Evolutionary conservation across 2,888 invertebrate species (phyloP).

Genomic region (Metellina segmentata): DNA sequence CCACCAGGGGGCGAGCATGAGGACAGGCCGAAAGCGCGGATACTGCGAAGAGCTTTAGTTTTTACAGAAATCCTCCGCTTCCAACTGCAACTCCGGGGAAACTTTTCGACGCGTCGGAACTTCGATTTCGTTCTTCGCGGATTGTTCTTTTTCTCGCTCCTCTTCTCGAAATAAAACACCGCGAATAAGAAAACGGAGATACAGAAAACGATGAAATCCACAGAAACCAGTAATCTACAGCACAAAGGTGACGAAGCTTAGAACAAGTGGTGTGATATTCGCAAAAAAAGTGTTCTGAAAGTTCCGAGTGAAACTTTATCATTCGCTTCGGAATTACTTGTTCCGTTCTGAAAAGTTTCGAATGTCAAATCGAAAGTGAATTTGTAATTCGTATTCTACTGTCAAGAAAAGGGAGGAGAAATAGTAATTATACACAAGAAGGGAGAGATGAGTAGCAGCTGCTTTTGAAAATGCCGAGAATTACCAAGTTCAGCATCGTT

Average conservation of each 20-base stretch:
- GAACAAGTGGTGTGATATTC: background rate
- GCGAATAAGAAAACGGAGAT: background rate
- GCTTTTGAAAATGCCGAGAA: constrained; percentile 41
- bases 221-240: background rate
- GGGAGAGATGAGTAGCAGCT: constrained; percentile 32
- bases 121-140: constrained; percentile 3
- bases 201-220: background rate
- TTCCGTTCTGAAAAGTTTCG: background rate
- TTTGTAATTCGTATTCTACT: background rate
- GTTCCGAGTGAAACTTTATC: background rate
- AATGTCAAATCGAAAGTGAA: background rate
- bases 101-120: constrained; percentile 23
- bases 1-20: constrained; percentile 28
- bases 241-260: background rate
- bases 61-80: constrained; percentile 31
- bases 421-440: background rate
- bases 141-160: background rate
- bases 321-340: background rate
- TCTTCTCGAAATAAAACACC: background rate
- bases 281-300: background rate
- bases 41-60: constrained; percentile 28
- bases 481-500: constrained; percentile 44
- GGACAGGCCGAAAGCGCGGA: constrained; percentile 17
- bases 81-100: constrained; percentile 26
- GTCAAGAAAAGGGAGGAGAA: background rate